Evolutionary conservation across 2,888 invertebrate genomes (phyloP).

Genomic region (Syrista parreyssii): DNA sequence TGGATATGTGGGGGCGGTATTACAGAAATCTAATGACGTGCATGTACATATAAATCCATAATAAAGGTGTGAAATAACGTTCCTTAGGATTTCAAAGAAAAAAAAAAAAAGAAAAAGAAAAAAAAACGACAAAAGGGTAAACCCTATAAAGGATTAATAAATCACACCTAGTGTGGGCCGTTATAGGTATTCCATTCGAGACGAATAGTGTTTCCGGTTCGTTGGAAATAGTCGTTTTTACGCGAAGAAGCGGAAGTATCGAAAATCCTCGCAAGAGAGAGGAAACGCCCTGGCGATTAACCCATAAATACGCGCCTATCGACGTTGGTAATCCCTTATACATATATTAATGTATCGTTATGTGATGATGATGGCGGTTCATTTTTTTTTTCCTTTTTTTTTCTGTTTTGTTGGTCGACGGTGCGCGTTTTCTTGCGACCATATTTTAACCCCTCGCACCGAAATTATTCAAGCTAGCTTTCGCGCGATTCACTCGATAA

Average conservation of each 20-base stretch:
- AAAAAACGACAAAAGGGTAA: neutral
- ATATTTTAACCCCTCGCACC: neutral
- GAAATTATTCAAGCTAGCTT: conserved; percentile 15
- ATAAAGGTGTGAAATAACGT: conserved; percentile 1
- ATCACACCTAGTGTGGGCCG: neutral
- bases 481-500: conserved; percentile 33
- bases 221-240: neutral
- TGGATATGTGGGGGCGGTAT: neutral
- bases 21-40: conserved; percentile 11
- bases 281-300: neutral
- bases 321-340: neutral
- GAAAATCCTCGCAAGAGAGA: neutral
- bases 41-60: conserved; percentile 8
- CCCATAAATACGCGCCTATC: neutral
- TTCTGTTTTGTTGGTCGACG: neutral
- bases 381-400: conserved; percentile 10
- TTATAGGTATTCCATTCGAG: neutral
- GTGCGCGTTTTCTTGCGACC: neutral
- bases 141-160: neutral
- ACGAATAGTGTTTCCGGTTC: neutral
- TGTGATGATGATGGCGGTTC: conserved; percentile 1
- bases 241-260: neutral
- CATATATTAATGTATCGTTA: neutral
- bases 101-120: neutral
- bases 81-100: neutral